Base-by-base conservation (phyloP, 2,888 invertebrate species). In the Heliconius aoede region DNA sequence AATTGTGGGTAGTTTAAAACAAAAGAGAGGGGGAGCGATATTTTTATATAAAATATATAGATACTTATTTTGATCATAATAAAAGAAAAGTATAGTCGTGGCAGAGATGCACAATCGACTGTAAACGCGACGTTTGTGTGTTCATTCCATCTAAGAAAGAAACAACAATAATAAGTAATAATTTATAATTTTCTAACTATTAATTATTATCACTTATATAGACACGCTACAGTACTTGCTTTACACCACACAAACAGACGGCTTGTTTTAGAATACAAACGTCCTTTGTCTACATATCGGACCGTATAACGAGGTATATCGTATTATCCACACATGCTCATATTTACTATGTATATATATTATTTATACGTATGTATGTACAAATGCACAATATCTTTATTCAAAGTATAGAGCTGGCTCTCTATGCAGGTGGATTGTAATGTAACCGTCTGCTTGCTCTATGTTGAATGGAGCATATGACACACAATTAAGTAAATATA, bases 231-330 rank as follows among this genome's bases (percentile, higher is more conserved):
- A 18, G 32, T 62, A 26, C 62, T 8, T 72, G 18, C 28, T 26
- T 73, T 78, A 64, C 2, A 61, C 74, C 78, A 62, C n/a, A 71
- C 40, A 5, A 77, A 77, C 65, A 76, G 76, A 80, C 78, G 78
- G 78, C 78, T 81, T 80, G 81, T 82, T 82, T 80, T 82, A 80
- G 81, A 80, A 81, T 77, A 81, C 81, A 80, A 81, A 79, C 81
- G 79, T 79, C 81, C 78, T 81, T 79, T 80, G 81, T 82, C 79
- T 81, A 73, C 78, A 77, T 73, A 80, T 74, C 76, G 73, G 76
- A 76, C 76, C 79, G 76, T 74, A 77, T 81, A 80, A 80, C 80
- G 77, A 80, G 79, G 80, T 79, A 78, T 81, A 80, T 72, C 74
- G 74, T 77, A 78, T 80, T 76, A 80, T 76, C 77, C 69, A 26